A percentile compares a stretch with the other conserved stretches of the same genome.
Conservation (phyloP, 2,888 invertebrate species). For the Macrosiphum euphorbiae region DNA sequence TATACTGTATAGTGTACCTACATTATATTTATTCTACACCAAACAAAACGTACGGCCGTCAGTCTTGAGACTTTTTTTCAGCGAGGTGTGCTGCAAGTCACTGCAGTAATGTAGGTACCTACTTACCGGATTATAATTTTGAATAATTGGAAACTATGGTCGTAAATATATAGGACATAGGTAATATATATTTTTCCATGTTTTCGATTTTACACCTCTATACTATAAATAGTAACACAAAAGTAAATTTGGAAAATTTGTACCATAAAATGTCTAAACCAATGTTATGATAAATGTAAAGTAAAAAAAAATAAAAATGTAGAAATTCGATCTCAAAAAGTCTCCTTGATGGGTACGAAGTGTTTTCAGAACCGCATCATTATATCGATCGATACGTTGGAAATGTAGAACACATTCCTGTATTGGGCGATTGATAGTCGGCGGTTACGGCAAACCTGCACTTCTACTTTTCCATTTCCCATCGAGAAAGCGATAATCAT, state of each 20-base stretch:
- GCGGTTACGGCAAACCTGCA: not conserved
- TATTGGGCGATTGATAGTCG: not conserved
- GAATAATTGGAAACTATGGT: not conserved
- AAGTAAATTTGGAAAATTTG: not conserved
- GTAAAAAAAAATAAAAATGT: not conserved
- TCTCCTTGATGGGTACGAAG: not conserved
- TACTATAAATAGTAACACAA: not conserved
- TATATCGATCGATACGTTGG: not conserved
- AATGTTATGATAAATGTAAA: too few species aligned
- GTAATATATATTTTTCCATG: not conserved
- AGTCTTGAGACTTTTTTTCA: not conserved
- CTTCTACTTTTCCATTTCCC: not conserved
- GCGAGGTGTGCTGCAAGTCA: not conserved
- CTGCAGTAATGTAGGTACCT: not conserved
- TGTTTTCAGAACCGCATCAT: not conserved
- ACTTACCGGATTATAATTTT: not conserved
- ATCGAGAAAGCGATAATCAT: not conserved
- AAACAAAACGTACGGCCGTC: not conserved
- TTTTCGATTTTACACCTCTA: not conserved
- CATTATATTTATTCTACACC: not conserved
- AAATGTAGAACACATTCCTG: not conserved
- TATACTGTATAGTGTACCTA: not conserved
- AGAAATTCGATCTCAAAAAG: not conserved
- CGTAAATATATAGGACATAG: not conserved
- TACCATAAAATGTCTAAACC: too few species aligned